phyloP scores from a whole-genome alignment of 2,113 vertebrate genomes.

The Campylomormyrus tamandua region DNA sequence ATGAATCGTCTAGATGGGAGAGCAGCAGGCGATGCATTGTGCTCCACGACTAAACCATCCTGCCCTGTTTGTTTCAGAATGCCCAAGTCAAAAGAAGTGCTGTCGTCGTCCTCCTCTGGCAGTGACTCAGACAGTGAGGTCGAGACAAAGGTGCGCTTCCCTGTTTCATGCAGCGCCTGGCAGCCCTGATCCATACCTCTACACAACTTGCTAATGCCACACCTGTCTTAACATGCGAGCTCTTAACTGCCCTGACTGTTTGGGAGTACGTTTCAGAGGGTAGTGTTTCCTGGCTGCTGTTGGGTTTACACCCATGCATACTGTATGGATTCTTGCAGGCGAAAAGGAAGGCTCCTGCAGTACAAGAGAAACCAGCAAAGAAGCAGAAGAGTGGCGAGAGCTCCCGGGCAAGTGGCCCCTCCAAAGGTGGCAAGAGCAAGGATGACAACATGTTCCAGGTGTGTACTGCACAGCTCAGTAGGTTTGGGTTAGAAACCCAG shows the following conservation, averaged over 20 bases:
- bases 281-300: background rate
- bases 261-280: background rate
- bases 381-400: conserved; percentile 87
- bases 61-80: conserved; percentile 62
- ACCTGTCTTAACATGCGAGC: background rate
- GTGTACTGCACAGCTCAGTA: background rate
- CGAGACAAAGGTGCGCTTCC: conserved; percentile 78
- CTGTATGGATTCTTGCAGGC: conserved; percentile 51
- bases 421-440: conserved; percentile 64
- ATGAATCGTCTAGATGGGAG: background rate
- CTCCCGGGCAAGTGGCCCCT: conserved; percentile 74
- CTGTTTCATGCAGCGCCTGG: background rate
- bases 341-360: conserved; percentile 80
- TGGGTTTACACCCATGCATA: background rate
- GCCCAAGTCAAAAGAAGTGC: conserved; percentile 94
- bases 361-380: conserved; percentile 78
- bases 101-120: conserved; percentile 86
- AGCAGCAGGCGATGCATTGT: background rate
- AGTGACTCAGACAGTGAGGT: conserved; percentile 93
- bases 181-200: background rate
- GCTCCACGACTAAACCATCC: background rate
- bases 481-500: background rate
- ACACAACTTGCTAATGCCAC: background rate
- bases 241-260: background rate
- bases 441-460: conserved; percentile 98